These are phyloP conservation scores for Craterocephalus amniculus DNA, from an alignment of 2,797 vertebrate genomes.

Conservation along the genomic window DNA sequence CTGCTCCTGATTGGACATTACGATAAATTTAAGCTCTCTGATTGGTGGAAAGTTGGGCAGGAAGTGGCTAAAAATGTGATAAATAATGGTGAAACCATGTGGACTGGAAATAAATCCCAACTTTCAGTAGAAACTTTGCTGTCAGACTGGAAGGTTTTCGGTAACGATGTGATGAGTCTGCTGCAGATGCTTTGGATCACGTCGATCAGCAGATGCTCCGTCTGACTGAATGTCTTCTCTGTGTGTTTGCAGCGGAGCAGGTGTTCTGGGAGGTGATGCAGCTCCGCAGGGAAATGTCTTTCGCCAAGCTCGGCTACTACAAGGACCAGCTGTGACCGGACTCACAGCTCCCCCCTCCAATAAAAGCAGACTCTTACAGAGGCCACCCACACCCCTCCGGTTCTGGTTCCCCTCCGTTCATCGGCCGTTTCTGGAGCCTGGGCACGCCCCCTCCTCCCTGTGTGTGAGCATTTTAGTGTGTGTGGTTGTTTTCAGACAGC, in stretches of 20 bases:
- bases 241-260: constrained; percentile 89
- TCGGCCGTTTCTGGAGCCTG: constrained; percentile 1
- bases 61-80: too few relatives aligned
- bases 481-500: constrained; percentile 13
- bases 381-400: constrained; percentile 28
- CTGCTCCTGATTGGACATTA: too few relatives aligned
- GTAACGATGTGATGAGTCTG: too few relatives aligned
- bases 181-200: too few relatives aligned
- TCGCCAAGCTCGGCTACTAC: constrained; percentile 96
- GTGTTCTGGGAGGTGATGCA: constrained; percentile 97
- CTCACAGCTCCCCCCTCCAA: constrained; percentile 36
- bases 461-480: constrained; percentile 38
- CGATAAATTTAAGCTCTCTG: too few relatives aligned
- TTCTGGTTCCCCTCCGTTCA: constrained; percentile 3
- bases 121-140: too few relatives aligned
- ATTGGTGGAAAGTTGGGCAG: too few relatives aligned
- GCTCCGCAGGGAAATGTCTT: constrained; percentile 93
- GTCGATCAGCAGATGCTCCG: too few relatives aligned
- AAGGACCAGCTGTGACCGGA: constrained; percentile 92
- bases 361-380: constrained; percentile 44
- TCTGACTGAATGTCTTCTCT: too few relatives aligned
- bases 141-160: too few relatives aligned
- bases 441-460: neutral
- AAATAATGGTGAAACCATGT: too few relatives aligned
- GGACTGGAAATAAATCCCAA: too few relatives aligned